phyloP scores from a whole-genome alignment of 1,140 invertebrate species.

The Eumeta japonica region DNA sequence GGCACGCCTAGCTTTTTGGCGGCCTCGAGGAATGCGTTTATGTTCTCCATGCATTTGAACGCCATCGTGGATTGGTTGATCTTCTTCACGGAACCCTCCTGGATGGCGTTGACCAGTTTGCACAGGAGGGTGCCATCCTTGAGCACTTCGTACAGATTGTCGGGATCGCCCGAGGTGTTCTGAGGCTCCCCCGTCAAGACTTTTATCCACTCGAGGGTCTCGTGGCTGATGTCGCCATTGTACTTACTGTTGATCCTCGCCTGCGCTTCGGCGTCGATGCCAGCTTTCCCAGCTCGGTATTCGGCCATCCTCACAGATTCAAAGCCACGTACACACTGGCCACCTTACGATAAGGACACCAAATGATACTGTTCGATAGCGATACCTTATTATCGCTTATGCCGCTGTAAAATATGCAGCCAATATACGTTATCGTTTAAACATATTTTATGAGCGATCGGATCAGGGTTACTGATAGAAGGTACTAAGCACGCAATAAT shows the following conservation, averaged over 20 bases:
- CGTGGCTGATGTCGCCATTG: slow-evolving; percentile 84
- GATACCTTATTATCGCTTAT: no score
- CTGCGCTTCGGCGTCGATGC: slow-evolving; percentile 50
- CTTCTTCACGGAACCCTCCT: slow-evolving; percentile 82
- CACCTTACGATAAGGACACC: no score
- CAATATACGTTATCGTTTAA: no score
- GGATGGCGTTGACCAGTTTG: slow-evolving; percentile 78
- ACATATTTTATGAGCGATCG: no score
- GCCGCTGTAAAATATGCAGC: no score
- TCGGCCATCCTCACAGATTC: slow-evolving; percentile 43
- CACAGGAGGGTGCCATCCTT: slow-evolving; percentile 85
- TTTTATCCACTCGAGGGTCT: slow-evolving; percentile 90
- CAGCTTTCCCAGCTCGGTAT: slow-evolving; percentile 45
- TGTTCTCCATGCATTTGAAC: slow-evolving; percentile 99
- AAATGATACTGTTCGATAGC: no score
- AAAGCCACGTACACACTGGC: slow-evolving; percentile 45
- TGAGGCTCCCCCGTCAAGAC: slow-evolving; percentile 76
- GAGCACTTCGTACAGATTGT: slow-evolving; percentile 85
- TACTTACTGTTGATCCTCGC: slow-evolving; percentile 87
- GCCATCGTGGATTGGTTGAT: slow-evolving; percentile 85
- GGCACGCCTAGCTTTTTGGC: slow-evolving; percentile 88
- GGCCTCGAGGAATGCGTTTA: slow-evolving; percentile 89
- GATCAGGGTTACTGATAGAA: no score
- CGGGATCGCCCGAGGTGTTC: slow-evolving; percentile 78
- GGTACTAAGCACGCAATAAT: no score